Base-by-base conservation (phyloP, 2,113 vertebrate species). In the Notarius lentiginosus region DNA sequence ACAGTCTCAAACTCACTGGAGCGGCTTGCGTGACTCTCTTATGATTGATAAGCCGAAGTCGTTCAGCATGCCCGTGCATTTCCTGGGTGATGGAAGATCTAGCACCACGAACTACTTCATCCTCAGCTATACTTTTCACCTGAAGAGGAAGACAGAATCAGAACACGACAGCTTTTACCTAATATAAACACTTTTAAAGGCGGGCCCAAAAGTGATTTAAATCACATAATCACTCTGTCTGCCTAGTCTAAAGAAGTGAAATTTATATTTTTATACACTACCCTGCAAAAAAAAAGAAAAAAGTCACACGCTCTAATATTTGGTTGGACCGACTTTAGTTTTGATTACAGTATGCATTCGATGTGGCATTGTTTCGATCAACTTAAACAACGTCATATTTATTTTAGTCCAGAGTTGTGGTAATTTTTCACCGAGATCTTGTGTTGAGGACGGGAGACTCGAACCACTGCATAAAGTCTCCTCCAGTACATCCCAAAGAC, bases 1-100 rank as follows among this genome's bases (percentile, higher is more conserved):
- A 63, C 34, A 85, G 41, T 47, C 9, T 53, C 30, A 61, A 65
- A 82, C 86, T 83, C 34, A 87, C 86, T n/a, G 58, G 51, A 34
- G 10, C 49, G 1, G 17, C 72, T 22, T 12, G 34, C 27, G 9
- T 24, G 65, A 41, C 10, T 77, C n/a, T 17, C 10, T 77, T 84
- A 8, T 83, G 72, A 53, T 20, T 3, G 41, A 87, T 77, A 68
- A 24, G 30, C 2, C 17, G 60, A 22, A 87, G 81, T 47, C 20
- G 86, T 51, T 87, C 82, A 27, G 60, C 51, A 84, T 79, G 17
- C 49, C 82, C 51, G 27, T 27, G 49, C 49, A 87, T 55, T 68
- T 87, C 60, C 73, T 68, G 72, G 9, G 4, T 79, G 24, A 83
- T 27, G 24, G 47, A 68, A n/a, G 22, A 34, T 47, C 60, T 61